Evolutionary conservation across 2,888 invertebrate species (phyloP).

Genomic region (Tetragnatha montana): DNA sequence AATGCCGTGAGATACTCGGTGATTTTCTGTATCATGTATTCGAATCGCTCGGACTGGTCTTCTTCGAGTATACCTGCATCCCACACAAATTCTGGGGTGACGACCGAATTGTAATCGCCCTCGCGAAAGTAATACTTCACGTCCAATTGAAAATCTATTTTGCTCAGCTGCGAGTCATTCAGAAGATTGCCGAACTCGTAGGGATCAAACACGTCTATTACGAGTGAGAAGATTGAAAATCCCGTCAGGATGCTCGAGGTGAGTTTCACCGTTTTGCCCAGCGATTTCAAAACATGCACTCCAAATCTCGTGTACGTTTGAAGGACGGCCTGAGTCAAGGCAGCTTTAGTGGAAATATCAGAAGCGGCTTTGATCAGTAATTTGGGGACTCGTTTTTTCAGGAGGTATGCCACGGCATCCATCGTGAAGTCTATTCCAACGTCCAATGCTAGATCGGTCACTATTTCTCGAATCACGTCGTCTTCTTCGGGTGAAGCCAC

Average conservation of each 20-base stretch:
- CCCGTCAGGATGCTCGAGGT: not conserved
- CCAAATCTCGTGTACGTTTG: not conserved
- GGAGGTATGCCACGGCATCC: not conserved
- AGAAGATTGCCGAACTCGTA: not conserved
- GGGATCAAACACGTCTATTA: conserved; percentile 7
- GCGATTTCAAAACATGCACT: not conserved
- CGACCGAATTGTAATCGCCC: not conserved
- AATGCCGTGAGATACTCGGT: conserved; percentile 5
- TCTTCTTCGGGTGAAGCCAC: not conserved
- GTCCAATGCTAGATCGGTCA: not conserved
- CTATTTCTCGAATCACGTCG: not conserved
- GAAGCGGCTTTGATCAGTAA: not conserved
- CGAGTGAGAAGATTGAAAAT: not conserved
- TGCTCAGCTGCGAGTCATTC: not conserved
- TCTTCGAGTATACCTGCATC: not conserved
- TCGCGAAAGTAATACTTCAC: not conserved
- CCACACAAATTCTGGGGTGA: conserved; percentile 20
- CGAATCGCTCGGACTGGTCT: not conserved
- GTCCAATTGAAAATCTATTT: not conserved
- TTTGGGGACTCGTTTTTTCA: not conserved
- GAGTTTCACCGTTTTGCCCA: not conserved
- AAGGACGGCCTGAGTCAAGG: not conserved
- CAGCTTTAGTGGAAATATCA: not conserved
- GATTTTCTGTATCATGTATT: not conserved
- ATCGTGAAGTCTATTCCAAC: not conserved